Evolutionary conservation across 2,797 vertebrate genomes (phyloP).

Genomic region (Micropoecilia bifurca): DNA sequence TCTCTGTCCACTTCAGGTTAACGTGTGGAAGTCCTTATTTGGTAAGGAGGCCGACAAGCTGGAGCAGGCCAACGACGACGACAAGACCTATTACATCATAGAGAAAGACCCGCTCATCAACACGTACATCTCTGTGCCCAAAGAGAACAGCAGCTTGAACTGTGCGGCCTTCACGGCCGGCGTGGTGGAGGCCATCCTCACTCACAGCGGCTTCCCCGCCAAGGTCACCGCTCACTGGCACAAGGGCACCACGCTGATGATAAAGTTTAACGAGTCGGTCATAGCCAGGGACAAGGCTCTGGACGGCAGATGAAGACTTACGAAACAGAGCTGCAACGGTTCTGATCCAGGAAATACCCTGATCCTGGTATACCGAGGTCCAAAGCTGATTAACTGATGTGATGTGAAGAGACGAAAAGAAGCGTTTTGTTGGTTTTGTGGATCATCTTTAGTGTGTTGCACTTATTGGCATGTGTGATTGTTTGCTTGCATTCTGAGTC

Average conservation of each 20-base stretch:
- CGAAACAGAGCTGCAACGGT: not conserved
- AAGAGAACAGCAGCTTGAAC: constrained; percentile 96
- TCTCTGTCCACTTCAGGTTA: constrained; percentile 50
- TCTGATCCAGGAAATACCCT: constrained; percentile 12
- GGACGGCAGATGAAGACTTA: constrained; percentile 85
- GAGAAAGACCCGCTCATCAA: constrained; percentile 95
- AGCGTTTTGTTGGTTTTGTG: constrained; percentile 22
- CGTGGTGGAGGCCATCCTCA: constrained; percentile 92
- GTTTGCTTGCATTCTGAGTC: not conserved
- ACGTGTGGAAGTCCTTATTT: constrained; percentile 91
- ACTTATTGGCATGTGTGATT: constrained; percentile 6
- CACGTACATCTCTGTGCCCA: constrained; percentile 92
- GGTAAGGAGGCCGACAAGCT: constrained; percentile 95
- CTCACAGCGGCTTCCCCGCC: constrained; percentile 92
- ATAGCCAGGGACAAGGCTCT: constrained; percentile 90
- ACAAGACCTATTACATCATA: constrained; percentile 95
- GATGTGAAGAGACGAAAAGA: constrained; percentile 13
- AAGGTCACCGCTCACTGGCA: constrained; percentile 97
- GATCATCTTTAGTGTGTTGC: constrained; percentile 32
- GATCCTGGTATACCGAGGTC: constrained; percentile 11
- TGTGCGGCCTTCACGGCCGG: constrained; percentile 94
- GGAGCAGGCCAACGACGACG: constrained; percentile 96
- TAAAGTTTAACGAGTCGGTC: constrained; percentile 94
- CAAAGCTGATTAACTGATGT: constrained; percentile 5
- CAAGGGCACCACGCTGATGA: constrained; percentile 97